Base-by-base conservation (phyloP, 2,888 invertebrate genomes). In the Salpingus planirostris region DNA sequence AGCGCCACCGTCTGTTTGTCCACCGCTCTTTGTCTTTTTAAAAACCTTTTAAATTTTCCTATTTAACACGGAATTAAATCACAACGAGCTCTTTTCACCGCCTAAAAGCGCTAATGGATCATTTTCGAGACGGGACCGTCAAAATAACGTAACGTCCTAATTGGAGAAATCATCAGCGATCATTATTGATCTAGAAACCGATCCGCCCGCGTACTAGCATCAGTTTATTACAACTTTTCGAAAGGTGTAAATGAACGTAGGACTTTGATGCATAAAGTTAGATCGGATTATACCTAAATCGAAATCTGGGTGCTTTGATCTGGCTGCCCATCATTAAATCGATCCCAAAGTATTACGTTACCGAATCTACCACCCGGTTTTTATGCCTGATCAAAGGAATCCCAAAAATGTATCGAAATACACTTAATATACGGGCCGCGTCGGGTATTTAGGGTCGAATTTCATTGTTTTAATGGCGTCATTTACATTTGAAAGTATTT, bases 391-490 rank as follows among this genome's bases (percentile, higher is more conserved):
- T 25, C 21, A 11, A 18, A 24, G 33, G 38, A 38, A 38, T 38
- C 28, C 24, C 28, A 29, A 34, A 34, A 34, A 34, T 31, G 25
- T 38, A 31, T 38, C 38, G 34, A 34, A 38, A 34, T 32, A 32
- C 32, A 31, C 36, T 36, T 27, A 36, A 36, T 36, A 36, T 36
- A 36, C 35, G 29, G 25, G 24, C 22, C 29, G 32, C 25, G 32
- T 32, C 24, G 32, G 36, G 29, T 29, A 26, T 36, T 36, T 36
- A 36, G 36, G 36, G 36, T 41, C 35, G 38, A 40, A 31, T 42
- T 39, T 42, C 35, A 25, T 33, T 32, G 33, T 33, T 34, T 39
- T 40, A 44, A 44, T 42, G 40, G 38, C 38, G 34, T 37, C 37
- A 44, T 44, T 44, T 44, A 38, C 40, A 41, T 39, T 42, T 39